Conservation (phyloP, 2,888 invertebrate species). For the Cantharis rustica region DNA sequence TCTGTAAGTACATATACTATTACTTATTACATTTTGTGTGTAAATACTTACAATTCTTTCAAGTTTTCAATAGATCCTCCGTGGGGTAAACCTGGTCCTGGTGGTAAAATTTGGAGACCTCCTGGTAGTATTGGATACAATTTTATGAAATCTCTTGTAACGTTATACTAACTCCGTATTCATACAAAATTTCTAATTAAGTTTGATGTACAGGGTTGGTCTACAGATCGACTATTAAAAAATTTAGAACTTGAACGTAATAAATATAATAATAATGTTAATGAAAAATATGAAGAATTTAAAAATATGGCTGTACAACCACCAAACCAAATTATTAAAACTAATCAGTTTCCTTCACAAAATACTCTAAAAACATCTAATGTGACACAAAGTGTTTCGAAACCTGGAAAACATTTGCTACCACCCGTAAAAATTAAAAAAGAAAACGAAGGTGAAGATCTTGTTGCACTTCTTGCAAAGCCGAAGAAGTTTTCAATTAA, state of each 20-base stretch:
- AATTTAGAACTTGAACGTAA: conserved; percentile 43
- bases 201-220: conserved; percentile 52
- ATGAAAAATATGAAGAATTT: conserved; percentile 27
- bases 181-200: neutral
- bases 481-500: conserved; percentile 63
- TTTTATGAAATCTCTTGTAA: conserved; percentile 80
- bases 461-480: conserved; percentile 76
- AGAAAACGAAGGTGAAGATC: conserved; percentile 66
- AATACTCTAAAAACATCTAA: neutral
- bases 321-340: neutral
- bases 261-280: conserved; percentile 19
- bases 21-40: neutral
- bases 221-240: conserved; percentile 50
- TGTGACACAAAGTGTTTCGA: neutral
- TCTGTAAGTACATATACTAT: conserved; percentile 59
- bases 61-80: conserved; percentile 57
- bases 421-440: conserved; percentile 20
- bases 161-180: conserved; percentile 43
- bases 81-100: conserved; percentile 73
- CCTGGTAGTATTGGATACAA: conserved; percentile 72
- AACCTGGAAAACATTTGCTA: neutral
- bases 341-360: neutral
- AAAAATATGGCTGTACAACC: conserved; percentile 15
- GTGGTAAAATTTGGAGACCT: conserved; percentile 75
- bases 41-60: conserved; percentile 22